Evolutionary conservation across 1,140 invertebrate genomes (phyloP).

Genomic region (Lepidurus apus): DNA sequence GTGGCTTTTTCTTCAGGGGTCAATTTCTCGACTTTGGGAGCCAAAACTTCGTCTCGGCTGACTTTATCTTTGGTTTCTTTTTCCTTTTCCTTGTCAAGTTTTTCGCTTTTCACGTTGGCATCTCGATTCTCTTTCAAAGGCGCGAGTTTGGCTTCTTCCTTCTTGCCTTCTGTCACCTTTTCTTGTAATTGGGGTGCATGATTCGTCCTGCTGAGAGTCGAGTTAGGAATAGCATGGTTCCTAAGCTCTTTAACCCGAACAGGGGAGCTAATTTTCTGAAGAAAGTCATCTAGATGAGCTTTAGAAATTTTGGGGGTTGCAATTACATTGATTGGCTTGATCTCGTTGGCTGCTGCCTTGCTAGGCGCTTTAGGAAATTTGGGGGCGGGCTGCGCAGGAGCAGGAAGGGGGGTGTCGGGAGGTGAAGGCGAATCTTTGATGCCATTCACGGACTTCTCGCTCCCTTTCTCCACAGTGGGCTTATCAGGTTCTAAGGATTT

Average conservation of each 20-base stretch:
- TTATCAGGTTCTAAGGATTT: not conserved
- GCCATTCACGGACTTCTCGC: not conserved
- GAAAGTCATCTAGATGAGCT: not conserved
- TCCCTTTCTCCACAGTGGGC: not conserved
- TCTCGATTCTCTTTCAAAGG: constrained; percentile 36
- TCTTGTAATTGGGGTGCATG: constrained; percentile 20
- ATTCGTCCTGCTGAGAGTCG: not conserved
- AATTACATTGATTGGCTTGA: not conserved
- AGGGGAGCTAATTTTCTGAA: not conserved
- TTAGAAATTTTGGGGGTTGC: not conserved
- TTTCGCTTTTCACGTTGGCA: constrained; percentile 32
- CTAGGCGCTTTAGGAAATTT: constrained; percentile 1
- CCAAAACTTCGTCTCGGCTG: constrained; percentile 31
- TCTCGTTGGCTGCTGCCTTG: not conserved
- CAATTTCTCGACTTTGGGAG: constrained; percentile 33
- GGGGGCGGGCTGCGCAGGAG: not conserved
- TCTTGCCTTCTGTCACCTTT: constrained; percentile 37
- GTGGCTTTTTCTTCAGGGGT: constrained; percentile 30
- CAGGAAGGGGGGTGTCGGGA: not conserved
- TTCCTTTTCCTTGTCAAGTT: constrained; percentile 27
- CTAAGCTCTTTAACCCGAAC: not conserved
- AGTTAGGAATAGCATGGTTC: not conserved
- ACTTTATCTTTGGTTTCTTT: constrained; percentile 5
- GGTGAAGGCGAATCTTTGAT: not conserved
- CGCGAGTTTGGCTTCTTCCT: constrained; percentile 38